Evolutionary conservation across 1,140 invertebrate species (phyloP), one percentile per base, ranked within the genome.

Genomic region (Drosophila gunungcola): DNA sequence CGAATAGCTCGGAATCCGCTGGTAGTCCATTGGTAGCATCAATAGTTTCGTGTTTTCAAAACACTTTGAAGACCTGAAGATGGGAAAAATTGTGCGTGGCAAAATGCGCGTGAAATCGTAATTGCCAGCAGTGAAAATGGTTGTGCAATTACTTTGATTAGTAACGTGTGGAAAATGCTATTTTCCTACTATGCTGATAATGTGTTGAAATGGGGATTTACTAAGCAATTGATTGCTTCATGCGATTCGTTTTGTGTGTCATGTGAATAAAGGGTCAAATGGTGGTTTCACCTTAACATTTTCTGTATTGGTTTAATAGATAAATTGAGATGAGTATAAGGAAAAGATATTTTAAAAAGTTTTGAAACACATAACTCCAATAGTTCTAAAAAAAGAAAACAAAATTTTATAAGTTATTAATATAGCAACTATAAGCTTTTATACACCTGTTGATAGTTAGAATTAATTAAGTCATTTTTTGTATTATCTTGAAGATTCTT

Each of bases 61-160:
- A 16, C 46, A 41, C 48, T 11, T 38, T 21, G 3, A 21, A 52
- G n/a, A 16, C 39, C n/a, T 36, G n/a, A 55, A 42, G 75, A 52
- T 77, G 63, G 25, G 32, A 56, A 68, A 49, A 13, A 52, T 67
- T 73, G 60, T 55, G 70, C 57, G 68, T 77, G 73, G 72, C 58
- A 76, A 80, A 73, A 77, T 88, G 53, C 61, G 64, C 65, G 74
- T 78, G 75, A 78, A 78, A 78, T 78, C 48, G 74, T 63, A 78
- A 78, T 78, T 78, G 56, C 39, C 53, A 56, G 51, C 48, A 60
- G 73, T 73, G 34, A 43, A 83, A 78, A 60, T 69, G 58, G 58
- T 48, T 41, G 36, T 43, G 64, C 69, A 79, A 77, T 88, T 89
- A 89, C 57, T 53, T 64, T 60, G 51, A 88, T 88, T 88, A 61